Percentiles rank a stretch among this genome's conserved stretches.
These are phyloP conservation scores for Nebria brevicollis DNA, from an alignment of 2,888 invertebrate species.

Conservation along the genomic window DNA sequence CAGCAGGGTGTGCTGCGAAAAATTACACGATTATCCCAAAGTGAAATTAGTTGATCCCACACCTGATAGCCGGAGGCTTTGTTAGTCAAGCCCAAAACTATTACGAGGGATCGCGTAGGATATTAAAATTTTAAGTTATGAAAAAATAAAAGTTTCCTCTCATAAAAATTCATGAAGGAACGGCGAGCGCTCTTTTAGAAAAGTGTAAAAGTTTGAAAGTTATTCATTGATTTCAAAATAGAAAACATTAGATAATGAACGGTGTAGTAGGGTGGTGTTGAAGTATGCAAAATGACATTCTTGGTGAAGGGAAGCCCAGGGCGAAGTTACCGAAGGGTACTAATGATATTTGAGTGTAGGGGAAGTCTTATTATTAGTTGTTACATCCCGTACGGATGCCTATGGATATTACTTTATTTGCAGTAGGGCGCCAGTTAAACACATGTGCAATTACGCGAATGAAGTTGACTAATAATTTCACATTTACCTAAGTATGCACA, in stretches of 20 bases:
- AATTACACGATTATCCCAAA: slow-evolving; percentile 37
- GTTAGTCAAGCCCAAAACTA: slow-evolving; percentile 6
- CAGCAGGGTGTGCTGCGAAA: slow-evolving; percentile 4
- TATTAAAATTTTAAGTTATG: background rate
- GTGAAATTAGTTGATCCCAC: slow-evolving; percentile 39
- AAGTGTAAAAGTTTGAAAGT: background rate
- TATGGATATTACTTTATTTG: background rate
- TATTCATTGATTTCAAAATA: background rate
- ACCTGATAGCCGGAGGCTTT: slow-evolving; percentile 24
- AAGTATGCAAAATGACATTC: background rate
- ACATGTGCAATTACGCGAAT: slow-evolving; percentile 1
- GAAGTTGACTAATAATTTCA: background rate
- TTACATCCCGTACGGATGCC: background rate
- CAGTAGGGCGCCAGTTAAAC: slow-evolving; percentile 1
- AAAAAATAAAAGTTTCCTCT: background rate
- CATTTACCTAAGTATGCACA: background rate
- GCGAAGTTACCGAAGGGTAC: background rate
- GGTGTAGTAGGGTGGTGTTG: too few relatives aligned
- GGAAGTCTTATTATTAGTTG: background rate
- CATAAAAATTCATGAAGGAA: background rate
- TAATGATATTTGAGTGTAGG: background rate
- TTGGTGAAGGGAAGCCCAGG: background rate
- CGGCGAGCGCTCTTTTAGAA: background rate
- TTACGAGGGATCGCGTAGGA: background rate
- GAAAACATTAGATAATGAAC: background rate